These are phyloP conservation scores for Drosophila engyochracea DNA, from an alignment of 2,888 invertebrate species.

Conservation along the genomic window DNA sequence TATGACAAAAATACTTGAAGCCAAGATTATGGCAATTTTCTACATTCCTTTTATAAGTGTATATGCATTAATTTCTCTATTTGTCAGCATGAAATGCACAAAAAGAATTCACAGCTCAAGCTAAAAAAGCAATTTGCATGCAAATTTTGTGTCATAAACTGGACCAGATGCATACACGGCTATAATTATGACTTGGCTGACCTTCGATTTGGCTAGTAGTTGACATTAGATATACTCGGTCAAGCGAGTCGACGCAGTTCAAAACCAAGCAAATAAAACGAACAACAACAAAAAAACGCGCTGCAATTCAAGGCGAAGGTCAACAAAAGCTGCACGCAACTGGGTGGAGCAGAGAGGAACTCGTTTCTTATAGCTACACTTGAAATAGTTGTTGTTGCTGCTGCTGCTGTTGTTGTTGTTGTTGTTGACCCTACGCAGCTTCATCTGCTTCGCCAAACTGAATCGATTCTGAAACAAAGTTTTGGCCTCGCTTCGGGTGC, in stretches of 20 bases:
- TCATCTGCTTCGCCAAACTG: slow-evolving; percentile 32
- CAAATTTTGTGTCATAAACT: slow-evolving; percentile 17
- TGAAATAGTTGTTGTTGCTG: slow-evolving; percentile 6
- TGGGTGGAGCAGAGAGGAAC: slow-evolving; percentile 37
- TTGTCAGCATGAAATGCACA: slow-evolving; percentile 31
- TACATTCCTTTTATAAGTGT: background rate
- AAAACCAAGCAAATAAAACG: slow-evolving; percentile 6
- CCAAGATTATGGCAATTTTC: background rate
- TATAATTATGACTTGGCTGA: slow-evolving; percentile 15
- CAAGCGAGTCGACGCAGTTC: slow-evolving; percentile 29
- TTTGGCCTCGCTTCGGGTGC: slow-evolving; percentile 38
- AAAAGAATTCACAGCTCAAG: slow-evolving; percentile 14
- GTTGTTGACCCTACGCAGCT: slow-evolving; percentile 53
- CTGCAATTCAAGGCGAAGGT: slow-evolving; percentile 76
- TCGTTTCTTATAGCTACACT: slow-evolving; percentile 42
- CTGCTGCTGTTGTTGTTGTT: no score
- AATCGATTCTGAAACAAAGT: slow-evolving; percentile 47
- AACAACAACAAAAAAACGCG: slow-evolving; percentile 2
- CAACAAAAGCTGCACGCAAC: slow-evolving; percentile 56
- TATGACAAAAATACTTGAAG: background rate
- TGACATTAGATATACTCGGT: slow-evolving; percentile 18
- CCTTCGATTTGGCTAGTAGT: slow-evolving; percentile 15
- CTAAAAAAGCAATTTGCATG: slow-evolving; percentile 14
- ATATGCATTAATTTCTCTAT: background rate
- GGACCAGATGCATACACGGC: slow-evolving; percentile 14